A percentile compares a stretch with the other conserved stretches of the same genome.
Evolutionary conservation across 2,797 vertebrate species (phyloP).

Genomic region (Microctenopoma steveboyesi): DNA sequence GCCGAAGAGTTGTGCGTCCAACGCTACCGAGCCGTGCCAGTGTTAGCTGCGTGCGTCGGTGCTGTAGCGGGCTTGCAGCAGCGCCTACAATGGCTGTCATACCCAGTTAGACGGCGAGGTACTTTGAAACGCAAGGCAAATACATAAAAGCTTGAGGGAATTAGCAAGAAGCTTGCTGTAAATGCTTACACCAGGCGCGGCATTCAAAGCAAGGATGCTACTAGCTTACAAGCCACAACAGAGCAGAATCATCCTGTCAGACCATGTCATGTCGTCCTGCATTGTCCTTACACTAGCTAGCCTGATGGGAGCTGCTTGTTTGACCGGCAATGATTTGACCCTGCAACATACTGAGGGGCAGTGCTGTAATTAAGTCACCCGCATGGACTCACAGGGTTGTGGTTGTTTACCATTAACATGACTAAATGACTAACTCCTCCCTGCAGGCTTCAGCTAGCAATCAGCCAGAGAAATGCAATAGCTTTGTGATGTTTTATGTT

Average conservation of each 20-base stretch:
- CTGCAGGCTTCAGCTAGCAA: conserved; percentile 12
- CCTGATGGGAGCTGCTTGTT: conserved; percentile 37
- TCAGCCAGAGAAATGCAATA: conserved; percentile 1
- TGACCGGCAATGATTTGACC: conserved; percentile 53
- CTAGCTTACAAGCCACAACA: not conserved
- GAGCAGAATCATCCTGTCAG: conserved; percentile 14
- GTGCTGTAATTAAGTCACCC: conserved; percentile 38
- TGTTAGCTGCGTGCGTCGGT: conserved; percentile 23
- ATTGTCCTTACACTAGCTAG: conserved; percentile 52
- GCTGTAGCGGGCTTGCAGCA: conserved; percentile 37
- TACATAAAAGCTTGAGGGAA: conserved; percentile 59
- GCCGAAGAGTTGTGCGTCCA: not conserved
- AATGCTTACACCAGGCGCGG: conserved; percentile 23
- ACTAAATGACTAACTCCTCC: conserved; percentile 29
- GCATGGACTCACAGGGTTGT: conserved; percentile 26
- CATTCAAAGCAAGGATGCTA: not conserved
- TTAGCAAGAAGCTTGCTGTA: conserved; percentile 50
- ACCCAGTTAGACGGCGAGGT: conserved; percentile 26
- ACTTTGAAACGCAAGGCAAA: conserved; percentile 56
- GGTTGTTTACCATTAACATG: conserved; percentile 53
- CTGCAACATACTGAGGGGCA: conserved; percentile 40
- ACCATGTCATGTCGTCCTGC: conserved; percentile 39
- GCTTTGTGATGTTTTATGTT: conserved; percentile 2
- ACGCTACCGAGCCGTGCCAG: not conserved
- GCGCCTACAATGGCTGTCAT: conserved; percentile 64